Conservation (phyloP, 1,140 invertebrate species). For the Micrasema minimum region DNA sequence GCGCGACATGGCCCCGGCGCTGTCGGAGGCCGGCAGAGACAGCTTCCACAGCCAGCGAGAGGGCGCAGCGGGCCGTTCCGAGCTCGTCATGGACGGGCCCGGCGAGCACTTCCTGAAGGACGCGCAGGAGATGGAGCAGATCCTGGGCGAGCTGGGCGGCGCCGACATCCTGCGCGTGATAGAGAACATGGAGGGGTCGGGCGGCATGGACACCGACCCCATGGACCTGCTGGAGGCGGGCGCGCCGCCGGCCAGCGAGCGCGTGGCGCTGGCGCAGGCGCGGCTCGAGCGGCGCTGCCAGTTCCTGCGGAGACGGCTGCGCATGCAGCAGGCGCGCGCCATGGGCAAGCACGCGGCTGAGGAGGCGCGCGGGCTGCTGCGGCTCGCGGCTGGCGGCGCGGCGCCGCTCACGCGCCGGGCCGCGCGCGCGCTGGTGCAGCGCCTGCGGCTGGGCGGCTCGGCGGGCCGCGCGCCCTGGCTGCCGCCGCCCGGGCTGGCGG, state of each 20-base stretch:
- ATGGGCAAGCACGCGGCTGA: conserved; percentile 80
- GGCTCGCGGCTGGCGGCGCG: conserved; percentile 61
- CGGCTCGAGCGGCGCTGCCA: conserved; percentile 75
- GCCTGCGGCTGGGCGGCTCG: conserved; percentile 69
- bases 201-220: conserved; percentile 68
- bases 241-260: conserved; percentile 58
- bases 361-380: conserved; percentile 59
- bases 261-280: conserved; percentile 69
- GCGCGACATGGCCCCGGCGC: conserved; percentile 69
- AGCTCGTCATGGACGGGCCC: conserved; percentile 70
- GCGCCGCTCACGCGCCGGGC: conserved; percentile 58
- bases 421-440: conserved; percentile 56
- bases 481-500: conserved; percentile 58
- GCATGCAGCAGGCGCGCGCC: conserved; percentile 78
- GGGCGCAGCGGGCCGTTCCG: conserved; percentile 60
- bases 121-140: conserved; percentile 68
- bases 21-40: conserved; percentile 62
- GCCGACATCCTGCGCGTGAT: conserved; percentile 74
- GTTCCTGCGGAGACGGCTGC: conserved; percentile 76
- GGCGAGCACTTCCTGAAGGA: conserved; percentile 63
- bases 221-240: conserved; percentile 65
- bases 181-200: conserved; percentile 72
- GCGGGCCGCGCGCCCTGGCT: conserved; percentile 55
- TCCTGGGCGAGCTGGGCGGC: conserved; percentile 69
- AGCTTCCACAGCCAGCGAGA: conserved; percentile 52